Base-by-base conservation (phyloP, 1,140 invertebrate species). In the Mamestra configurata region DNA sequence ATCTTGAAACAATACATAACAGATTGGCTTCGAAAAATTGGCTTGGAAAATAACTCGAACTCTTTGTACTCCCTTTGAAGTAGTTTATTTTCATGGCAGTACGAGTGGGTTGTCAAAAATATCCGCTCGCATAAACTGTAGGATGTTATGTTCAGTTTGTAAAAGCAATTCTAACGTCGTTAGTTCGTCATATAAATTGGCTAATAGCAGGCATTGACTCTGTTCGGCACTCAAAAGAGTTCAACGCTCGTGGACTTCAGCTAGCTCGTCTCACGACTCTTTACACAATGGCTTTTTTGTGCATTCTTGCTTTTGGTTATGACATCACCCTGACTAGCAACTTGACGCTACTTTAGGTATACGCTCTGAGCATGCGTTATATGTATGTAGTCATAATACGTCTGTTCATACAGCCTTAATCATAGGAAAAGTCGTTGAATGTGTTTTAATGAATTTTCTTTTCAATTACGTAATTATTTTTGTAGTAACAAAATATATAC, bases 221-320 rank as follows among this genome's bases (percentile, higher is more conserved):
- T 83, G 80, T 84, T 82, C 85, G 86, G 73, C 88, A 84, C 84
- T 89, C 88, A 87, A 91, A 92, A 90, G 91, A 92, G 92, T 93
- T 94, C 92, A 94, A 94, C 91, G 92, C 88, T 90, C 92, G 90
- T 90, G 81, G 83, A 88, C 76, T 80, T 84, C 77, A 80, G 83
- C 86, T 76, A 89, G 87, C 88, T 87, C 88, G 90, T 90, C 88
- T 89, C 91, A 93, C 92, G 87, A 91, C 82, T 89, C 88, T 89
- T 82, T 89, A 89, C 88, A 94, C 92, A 94, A 94, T 92, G 86
- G 88, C 86, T 87, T 94, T 93, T 93, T 92, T 93, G 89, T 93
- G 85, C 84, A 88, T 83, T 84, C 83, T 89, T 86, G 77, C 70
- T 92, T 93, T 92, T 89, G 91, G 89, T 86, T 93, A 94, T 94